phyloP scores from a whole-genome alignment of 2,888 invertebrate genomes.

The Amphipyra berbera region DNA sequence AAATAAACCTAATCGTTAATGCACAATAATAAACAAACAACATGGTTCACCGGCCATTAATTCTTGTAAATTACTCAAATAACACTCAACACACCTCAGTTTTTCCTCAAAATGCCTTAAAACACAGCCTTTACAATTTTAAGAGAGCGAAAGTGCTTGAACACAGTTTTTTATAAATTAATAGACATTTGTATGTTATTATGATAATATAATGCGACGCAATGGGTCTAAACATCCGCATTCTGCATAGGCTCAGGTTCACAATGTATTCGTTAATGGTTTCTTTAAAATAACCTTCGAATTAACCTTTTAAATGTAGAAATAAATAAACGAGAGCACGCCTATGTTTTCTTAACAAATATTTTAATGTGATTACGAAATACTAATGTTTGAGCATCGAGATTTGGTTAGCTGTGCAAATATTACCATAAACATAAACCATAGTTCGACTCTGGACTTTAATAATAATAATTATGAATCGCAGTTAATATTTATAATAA shows the following conservation, averaged over 20 bases:
- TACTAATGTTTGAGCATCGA: neutral
- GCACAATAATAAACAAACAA: conserved; percentile 14
- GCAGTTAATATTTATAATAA: too few relatives aligned
- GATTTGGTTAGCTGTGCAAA: conserved; percentile 22
- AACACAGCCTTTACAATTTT: neutral
- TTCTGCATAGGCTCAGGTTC: conserved; percentile 16
- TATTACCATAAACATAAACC: conserved; percentile 12
- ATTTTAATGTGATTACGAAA: conserved; percentile 30
- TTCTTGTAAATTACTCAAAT: conserved; percentile 21
- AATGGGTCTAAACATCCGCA: conserved; percentile 32
- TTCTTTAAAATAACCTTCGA: conserved; percentile 27
- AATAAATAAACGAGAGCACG: conserved; percentile 15
- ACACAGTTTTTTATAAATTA: conserved; percentile 21
- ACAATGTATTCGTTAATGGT: conserved; percentile 22
- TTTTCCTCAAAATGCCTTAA: neutral
- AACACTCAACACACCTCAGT: conserved; percentile 11
- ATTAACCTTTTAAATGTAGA: conserved; percentile 40
- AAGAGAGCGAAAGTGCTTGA: conserved; percentile 42
- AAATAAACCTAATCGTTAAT: conserved; percentile 22
- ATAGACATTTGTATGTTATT: conserved; percentile 26
- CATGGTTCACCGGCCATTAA: conserved; percentile 31
- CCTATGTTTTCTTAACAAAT: conserved; percentile 32
- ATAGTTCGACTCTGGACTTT: neutral
- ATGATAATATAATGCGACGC: conserved; percentile 32
- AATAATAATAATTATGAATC: neutral